phyloP scores from a whole-genome alignment of 1,140 invertebrate species.

The Caerostris darwini region DNA sequence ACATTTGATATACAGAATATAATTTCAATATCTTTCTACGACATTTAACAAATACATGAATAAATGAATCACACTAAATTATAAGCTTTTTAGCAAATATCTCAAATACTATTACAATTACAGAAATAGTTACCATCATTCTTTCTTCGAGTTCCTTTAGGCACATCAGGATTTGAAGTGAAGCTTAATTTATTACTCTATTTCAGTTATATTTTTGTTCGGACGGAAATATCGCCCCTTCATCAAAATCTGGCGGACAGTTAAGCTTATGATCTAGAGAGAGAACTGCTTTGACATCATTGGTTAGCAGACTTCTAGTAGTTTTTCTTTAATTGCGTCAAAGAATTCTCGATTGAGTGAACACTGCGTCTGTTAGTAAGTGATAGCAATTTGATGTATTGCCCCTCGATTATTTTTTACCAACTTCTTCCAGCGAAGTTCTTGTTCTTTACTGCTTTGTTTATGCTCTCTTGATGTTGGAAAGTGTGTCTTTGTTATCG shows the following conservation, averaged over 20 bases:
- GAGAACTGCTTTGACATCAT: background rate
- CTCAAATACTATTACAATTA: background rate
- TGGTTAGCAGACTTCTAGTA: background rate
- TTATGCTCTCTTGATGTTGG: conserved; percentile 67
- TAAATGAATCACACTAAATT: too few relatives aligned
- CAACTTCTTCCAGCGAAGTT: background rate
- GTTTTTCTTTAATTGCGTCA: conserved; percentile 71
- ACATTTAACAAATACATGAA: too few relatives aligned
- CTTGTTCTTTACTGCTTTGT: conserved; percentile 53
- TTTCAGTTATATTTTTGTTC: background rate
- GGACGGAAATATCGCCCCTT: background rate
- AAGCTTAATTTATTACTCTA: background rate
- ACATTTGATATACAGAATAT: too few relatives aligned
- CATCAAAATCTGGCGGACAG: conserved; percentile 15
- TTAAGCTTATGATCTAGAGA: conserved; percentile 2
- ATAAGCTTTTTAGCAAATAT: too few relatives aligned
- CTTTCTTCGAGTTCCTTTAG: background rate
- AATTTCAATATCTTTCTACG: too few relatives aligned
- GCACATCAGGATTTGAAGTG: background rate
- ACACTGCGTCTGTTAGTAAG: conserved; percentile 65
- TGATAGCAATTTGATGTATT: conserved; percentile 77
- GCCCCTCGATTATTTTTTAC: conserved; percentile 56
- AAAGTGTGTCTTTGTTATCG: conserved; percentile 72
- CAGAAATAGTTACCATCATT: background rate
- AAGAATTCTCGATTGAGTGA: conserved; percentile 69